Base-by-base conservation (phyloP, 2,797 vertebrate species). In the Poeciliopsis presidionis region DNA sequence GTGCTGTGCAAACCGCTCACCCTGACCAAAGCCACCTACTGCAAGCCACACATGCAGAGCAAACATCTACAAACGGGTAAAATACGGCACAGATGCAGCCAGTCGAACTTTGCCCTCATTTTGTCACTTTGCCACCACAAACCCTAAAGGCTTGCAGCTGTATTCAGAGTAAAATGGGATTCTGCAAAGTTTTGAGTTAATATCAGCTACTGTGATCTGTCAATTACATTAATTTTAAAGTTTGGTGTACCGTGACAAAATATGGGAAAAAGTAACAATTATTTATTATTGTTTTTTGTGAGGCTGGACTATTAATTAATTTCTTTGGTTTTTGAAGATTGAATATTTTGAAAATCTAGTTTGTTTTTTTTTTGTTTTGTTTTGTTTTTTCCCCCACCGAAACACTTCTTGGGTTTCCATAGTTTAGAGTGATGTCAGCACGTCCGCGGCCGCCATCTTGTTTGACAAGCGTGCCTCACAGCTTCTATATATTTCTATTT, bases 1-100 rank as follows among this genome's bases (percentile, higher is more conserved):
- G 97, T 99, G 81, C 96, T 99, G 82, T 99, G 98, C 93, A 99
- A 99, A 89, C 98, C 98, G 57, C 96, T 99, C 89, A 98, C 98
- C n/a, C 96, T 99, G 95, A 99, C 98, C 3, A 99, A 99, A 95
- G 98, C 98, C 74, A 99, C 98, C 0, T 99, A 98, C 90, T 99
- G 98, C 95, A 99, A 99, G 90, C 98, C 98, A 75, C 98, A 99
- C 90, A 99, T 99, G 98, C 98, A 99, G 95, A 98, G 97, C 91
- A 99, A 99, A 82, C 96, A 82, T 0, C 73, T 96, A 51, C 98
- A 99, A 92, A 99, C 98, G 94, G 98, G 98, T 99, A 95, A 78
- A 49, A 61, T 20, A 43, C 20, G 7, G 20, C 55, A 11, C 20
- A 25, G 22, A 22, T 2, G 6, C 18, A 22, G 49, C 59, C 30